Conservation (phyloP, 2,113 vertebrate species). For the Ceuthmochares aereus region DNA sequence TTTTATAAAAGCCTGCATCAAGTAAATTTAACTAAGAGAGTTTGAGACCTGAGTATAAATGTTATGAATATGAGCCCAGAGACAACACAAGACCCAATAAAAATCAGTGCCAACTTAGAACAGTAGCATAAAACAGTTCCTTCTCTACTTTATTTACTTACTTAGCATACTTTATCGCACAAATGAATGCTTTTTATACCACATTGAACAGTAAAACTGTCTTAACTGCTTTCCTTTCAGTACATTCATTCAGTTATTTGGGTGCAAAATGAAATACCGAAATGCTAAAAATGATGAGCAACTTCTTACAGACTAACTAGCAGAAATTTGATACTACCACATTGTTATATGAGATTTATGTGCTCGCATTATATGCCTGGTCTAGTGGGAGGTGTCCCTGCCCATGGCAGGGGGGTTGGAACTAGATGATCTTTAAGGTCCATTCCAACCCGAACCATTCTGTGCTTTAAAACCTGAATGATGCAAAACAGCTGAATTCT, state of each 20-base stretch:
- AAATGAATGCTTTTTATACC: background rate
- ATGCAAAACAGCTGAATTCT: background rate
- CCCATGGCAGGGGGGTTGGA: no score
- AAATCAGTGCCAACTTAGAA: background rate
- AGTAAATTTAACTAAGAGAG: background rate
- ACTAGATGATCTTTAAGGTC: no score
- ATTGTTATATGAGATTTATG: no score
- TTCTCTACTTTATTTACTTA: background rate
- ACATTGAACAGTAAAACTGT: background rate
- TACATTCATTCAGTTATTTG: no score
- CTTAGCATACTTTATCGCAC: background rate
- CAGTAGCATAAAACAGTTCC: background rate
- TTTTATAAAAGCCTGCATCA: background rate
- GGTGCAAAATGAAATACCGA: background rate
- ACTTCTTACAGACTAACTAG: background rate
- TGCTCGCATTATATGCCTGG: no score
- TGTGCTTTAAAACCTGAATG: background rate
- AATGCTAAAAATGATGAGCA: background rate
- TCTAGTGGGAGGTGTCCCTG: no score
- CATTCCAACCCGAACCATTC: no score
- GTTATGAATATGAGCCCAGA: background rate
- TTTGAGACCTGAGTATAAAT: accelerated
- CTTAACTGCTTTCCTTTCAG: background rate
- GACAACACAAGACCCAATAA: accelerated
- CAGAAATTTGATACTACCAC: background rate